These are phyloP conservation scores for Dryadula phaetusa DNA, from an alignment of 2,888 invertebrate species.

Conservation along the genomic window DNA sequence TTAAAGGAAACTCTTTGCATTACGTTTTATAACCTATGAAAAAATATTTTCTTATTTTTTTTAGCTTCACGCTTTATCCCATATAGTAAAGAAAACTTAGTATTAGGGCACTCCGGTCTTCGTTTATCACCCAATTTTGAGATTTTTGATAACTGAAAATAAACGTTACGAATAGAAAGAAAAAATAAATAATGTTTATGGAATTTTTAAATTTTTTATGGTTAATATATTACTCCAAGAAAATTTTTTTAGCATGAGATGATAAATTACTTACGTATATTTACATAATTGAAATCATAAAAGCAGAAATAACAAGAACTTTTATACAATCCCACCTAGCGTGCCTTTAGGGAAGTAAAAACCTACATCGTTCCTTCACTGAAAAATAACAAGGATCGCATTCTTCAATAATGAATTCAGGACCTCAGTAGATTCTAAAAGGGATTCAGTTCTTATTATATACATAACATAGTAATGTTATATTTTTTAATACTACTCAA, in stretches of 20 bases:
- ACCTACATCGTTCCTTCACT: slow-evolving; percentile 50
- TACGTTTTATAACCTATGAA: not conserved
- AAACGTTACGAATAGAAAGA: too few relatives aligned
- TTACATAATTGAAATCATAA: slow-evolving; percentile 49
- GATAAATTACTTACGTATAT: slow-evolving; percentile 43
- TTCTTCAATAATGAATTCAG: slow-evolving; percentile 60
- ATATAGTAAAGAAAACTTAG: too few relatives aligned
- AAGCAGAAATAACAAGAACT: slow-evolving; percentile 54
- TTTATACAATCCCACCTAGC: slow-evolving; percentile 55
- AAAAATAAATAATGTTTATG: too few relatives aligned
- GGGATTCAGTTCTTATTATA: slow-evolving; percentile 41
- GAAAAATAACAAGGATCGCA: slow-evolving; percentile 51
- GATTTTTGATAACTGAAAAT: too few relatives aligned
- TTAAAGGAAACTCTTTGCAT: slow-evolving; percentile 50
- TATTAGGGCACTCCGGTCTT: too few relatives aligned
- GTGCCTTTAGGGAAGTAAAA: slow-evolving; percentile 56
- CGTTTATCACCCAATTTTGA: too few relatives aligned
- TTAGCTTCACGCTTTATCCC: too few relatives aligned
- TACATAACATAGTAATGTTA: not conserved
- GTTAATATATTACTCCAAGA: too few relatives aligned
- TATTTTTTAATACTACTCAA: not conserved
- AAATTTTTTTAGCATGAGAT: too few relatives aligned
- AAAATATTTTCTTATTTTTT: slow-evolving; percentile 1
- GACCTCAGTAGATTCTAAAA: slow-evolving; percentile 55
- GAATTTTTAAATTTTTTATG: too few relatives aligned